Conservation (phyloP, 2,888 invertebrate species). For the Rapana venosa region DNA sequence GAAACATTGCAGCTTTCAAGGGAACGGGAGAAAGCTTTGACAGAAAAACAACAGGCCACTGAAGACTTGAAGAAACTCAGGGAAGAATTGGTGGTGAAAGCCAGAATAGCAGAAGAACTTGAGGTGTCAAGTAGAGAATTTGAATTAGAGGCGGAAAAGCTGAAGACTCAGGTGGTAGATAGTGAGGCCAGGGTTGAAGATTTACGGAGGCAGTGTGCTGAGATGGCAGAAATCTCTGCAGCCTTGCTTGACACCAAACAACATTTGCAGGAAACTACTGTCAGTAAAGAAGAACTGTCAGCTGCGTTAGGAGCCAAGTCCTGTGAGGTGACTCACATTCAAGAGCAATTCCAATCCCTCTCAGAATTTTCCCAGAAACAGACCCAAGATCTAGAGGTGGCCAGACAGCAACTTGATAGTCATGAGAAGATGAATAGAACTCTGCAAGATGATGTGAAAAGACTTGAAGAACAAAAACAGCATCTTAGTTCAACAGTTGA, state of each 20-base stretch:
- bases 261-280: slow-evolving; percentile 32
- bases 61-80: slow-evolving; percentile 23
- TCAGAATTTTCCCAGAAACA: not conserved
- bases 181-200: slow-evolving; percentile 22
- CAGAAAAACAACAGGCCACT: slow-evolving; percentile 23
- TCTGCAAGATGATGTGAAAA: slow-evolving; percentile 13
- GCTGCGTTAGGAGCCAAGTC: slow-evolving; percentile 42
- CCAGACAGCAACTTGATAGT: slow-evolving; percentile 1
- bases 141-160: not conserved
- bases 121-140: slow-evolving; percentile 20
- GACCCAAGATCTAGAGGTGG: not conserved
- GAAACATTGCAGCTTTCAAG: slow-evolving; percentile 7
- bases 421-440: not conserved
- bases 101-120: slow-evolving; percentile 9
- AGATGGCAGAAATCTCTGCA: slow-evolving; percentile 35
- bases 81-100: slow-evolving; percentile 39
- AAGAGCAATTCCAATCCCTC: slow-evolving; percentile 20
- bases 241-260: slow-evolving; percentile 16
- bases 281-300: slow-evolving; percentile 37
- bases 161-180: slow-evolving; percentile 2
- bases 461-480: slow-evolving; percentile 26
- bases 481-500: slow-evolving; percentile 1
- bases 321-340: slow-evolving; percentile 25
- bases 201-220: slow-evolving; percentile 22
- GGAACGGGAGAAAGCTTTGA: not conserved